phyloP scores from a whole-genome alignment of 1,140 invertebrate species.

The Pogonognathellus flavescens region DNA sequence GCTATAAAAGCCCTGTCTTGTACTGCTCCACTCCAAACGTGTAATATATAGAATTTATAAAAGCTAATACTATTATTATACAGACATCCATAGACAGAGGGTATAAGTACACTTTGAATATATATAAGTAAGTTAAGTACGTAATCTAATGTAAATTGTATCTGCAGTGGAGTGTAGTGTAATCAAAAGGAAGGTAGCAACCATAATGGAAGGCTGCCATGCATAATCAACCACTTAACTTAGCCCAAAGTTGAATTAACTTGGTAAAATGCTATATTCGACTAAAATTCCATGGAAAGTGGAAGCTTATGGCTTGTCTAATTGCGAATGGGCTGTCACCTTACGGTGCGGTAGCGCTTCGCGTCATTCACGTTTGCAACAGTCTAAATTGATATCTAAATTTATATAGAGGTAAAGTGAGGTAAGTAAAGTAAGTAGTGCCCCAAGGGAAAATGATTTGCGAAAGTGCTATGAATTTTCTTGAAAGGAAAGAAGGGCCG shows the following conservation, averaged over 20 bases:
- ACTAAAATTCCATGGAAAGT: slow-evolving; percentile 28
- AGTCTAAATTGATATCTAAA: slow-evolving; percentile 44
- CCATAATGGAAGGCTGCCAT: slow-evolving; percentile 33
- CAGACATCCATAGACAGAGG: no score
- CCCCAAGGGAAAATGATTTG: slow-evolving; percentile 43
- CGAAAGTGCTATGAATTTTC: slow-evolving; percentile 42
- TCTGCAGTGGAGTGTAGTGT: not conserved
- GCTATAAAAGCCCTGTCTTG: not conserved
- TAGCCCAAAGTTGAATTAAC: slow-evolving; percentile 29
- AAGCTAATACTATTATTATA: no score
- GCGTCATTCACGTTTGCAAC: slow-evolving; percentile 31
- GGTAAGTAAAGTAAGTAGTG: slow-evolving; percentile 17
- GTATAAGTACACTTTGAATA: no score
- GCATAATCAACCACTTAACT: slow-evolving; percentile 46
- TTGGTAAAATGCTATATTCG: slow-evolving; percentile 21
- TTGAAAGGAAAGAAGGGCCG: slow-evolving; percentile 36
- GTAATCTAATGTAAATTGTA: slow-evolving; percentile 25
- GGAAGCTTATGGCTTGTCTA: not conserved
- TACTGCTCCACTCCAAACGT: no score
- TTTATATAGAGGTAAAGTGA: slow-evolving; percentile 14
- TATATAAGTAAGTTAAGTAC: slow-evolving; percentile 13
- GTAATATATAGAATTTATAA: no score
- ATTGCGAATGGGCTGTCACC: slow-evolving; percentile 42
- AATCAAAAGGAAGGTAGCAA: not conserved
- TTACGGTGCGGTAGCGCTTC: not conserved